Conservation (phyloP, 2,113 vertebrate genomes). For the Poeciliopsis turrubarensis region DNA sequence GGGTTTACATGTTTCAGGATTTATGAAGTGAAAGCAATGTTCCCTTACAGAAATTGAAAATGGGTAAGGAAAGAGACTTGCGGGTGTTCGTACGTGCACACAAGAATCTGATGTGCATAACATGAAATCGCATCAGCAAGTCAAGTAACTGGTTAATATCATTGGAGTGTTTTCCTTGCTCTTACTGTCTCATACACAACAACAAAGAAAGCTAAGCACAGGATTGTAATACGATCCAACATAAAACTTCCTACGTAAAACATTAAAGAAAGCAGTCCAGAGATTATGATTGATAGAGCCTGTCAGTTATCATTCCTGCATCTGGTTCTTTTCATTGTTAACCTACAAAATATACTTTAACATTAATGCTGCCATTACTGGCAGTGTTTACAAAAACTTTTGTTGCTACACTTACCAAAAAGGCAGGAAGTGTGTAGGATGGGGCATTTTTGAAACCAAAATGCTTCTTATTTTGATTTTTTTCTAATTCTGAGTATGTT, state of each 20-base stretch:
- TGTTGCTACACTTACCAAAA: no score
- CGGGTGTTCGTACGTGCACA: background rate
- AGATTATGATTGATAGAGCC: conserved; percentile 56
- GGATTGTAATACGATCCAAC: conserved; percentile 7
- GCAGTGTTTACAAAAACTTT: no score
- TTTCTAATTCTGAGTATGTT: no score
- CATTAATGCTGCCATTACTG: background rate
- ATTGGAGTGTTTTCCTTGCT: conserved; percentile 42
- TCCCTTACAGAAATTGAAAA: conserved; percentile 28
- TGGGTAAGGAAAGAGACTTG: conserved; percentile 19
- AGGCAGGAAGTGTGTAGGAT: no score
- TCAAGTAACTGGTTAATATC: conserved; percentile 57
- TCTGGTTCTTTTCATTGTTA: conserved; percentile 6
- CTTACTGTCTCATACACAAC: conserved; percentile 1
- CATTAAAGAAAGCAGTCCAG: conserved; percentile 38
- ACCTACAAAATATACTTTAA: background rate
- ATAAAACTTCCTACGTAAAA: conserved; percentile 39
- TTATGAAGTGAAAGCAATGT: conserved; percentile 46
- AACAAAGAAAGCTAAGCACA: background rate
- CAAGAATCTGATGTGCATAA: conserved; percentile 14
- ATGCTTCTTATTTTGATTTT: no score
- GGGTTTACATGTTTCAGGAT: conserved; percentile 36
- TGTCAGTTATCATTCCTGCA: conserved; percentile 4
- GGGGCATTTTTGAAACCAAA: no score
- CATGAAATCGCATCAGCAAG: conserved; percentile 56